phyloP scores from a whole-genome alignment of 23 tunicate species.

The Pegea sp. region DNA sequence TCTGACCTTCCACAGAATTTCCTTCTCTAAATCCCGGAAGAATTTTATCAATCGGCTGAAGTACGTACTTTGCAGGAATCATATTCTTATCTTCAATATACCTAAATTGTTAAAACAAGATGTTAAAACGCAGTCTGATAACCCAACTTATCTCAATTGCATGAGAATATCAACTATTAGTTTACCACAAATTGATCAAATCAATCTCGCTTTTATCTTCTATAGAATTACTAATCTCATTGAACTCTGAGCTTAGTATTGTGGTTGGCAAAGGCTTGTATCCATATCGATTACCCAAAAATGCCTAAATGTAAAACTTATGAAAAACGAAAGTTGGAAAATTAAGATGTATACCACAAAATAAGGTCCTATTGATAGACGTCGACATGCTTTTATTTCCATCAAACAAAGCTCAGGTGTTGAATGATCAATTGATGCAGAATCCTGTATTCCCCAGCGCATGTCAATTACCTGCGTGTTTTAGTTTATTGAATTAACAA shows the following conservation, averaged over 20 bases:
- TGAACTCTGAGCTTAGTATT: slow-evolving; percentile 7
- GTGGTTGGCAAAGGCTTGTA: slow-evolving; percentile 45
- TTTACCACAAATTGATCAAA: slow-evolving; percentile 30
- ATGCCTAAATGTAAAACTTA: slow-evolving; percentile 19
- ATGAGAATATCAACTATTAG: too few relatives aligned
- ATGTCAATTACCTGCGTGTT: slow-evolving; percentile 65
- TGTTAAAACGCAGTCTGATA: neutral
- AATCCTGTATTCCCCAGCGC: slow-evolving; percentile 85
- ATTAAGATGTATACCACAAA: slow-evolving; percentile 57
- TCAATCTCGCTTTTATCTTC: slow-evolving; percentile 1
- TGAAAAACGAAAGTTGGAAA: neutral
- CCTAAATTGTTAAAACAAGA: slow-evolving; percentile 8
- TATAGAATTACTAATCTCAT: too few relatives aligned
- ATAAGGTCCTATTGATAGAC: slow-evolving; percentile 60
- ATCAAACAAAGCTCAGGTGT: slow-evolving; percentile 38
- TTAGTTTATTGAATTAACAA: too few relatives aligned
- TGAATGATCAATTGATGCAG: slow-evolving; percentile 64
- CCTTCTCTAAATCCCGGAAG: slow-evolving; percentile 30
- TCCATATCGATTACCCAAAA: slow-evolving; percentile 67
- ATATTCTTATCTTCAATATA: slow-evolving; percentile 44
- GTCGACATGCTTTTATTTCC: slow-evolving; percentile 47
- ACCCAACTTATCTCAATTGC: neutral
- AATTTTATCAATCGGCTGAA: slow-evolving; percentile 41
- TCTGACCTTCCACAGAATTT: too few relatives aligned
- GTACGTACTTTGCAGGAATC: slow-evolving; percentile 31